Base-by-base conservation (phyloP, 2,113 vertebrate genomes). In the Lamprotornis superbus region DNA sequence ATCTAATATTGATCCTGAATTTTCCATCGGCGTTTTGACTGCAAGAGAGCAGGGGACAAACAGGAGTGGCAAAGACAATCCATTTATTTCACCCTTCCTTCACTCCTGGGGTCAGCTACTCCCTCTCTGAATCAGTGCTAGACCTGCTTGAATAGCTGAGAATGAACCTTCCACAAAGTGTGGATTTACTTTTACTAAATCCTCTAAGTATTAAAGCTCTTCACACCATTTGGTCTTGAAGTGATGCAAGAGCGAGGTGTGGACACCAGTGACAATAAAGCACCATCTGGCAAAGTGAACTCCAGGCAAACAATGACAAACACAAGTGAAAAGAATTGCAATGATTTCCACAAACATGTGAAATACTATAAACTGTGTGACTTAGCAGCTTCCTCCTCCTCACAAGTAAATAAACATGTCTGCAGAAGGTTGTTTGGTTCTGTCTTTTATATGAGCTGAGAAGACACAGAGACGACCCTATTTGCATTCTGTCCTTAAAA, bases 221-320 rank as follows among this genome's bases (percentile, higher is more conserved):
- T 98, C 98, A 98, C 98, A 99, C 99, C 99, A 99, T 99, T 99
- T 99, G 99, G 99, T 99, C 98, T 98, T 97, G 98, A 98, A 98
- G 98, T 98, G 98, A 99, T 98, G 99, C 99, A 98, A 98, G 98
- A 98, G 98, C 81, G 98, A 99, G 99, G 99, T 99, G 99, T 98
- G 99, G 99, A 99, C 98, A 98, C 98, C 98, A 98, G 98, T 98
- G 99, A 99, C 98, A 99, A 99, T 99, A 98, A 99, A 99, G 97
- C 98, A 98, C 99, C 99, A 99, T 99, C 99, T 99, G 99, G 98
- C 98, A 97, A 97, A 98, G 99, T 98, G 98, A 98, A 98, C 98
- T 98, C 98, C 98, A 98, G 98, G 99, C 98, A 98, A 99, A 99
- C 99, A 99, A 99, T 99, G 99, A 99, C 98, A 98, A 98, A 98